Base-by-base conservation (phyloP, 2,797 vertebrate genomes). In the Leptoclinus maculatus region DNA sequence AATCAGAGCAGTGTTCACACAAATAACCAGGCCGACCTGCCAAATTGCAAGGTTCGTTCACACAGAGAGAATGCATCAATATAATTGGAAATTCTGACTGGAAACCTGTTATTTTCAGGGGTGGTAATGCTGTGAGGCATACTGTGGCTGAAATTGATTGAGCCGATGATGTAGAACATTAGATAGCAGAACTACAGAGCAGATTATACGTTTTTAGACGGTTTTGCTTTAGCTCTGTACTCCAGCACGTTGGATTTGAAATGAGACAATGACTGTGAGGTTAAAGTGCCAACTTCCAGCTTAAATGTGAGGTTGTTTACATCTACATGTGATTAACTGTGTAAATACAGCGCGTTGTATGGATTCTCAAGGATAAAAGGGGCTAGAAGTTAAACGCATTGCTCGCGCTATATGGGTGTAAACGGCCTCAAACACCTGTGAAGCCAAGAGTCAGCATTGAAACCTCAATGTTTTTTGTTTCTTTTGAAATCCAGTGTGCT, bases 41-140 rank as follows among this genome's bases (percentile, higher is more conserved):
- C 82, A 91, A 91, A 89, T 84, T 84, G 75, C 70, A 65, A 54
- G 32, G 47, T 76, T 87, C 72, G 60, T 83, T 84, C 76, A 81
- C 69, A 83, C 80, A 60, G 78, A 82, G 71, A 87, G 79, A 87
- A 85, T 83, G 74, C 79, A 81, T 88, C 72, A 76, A 74, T 81
- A 63, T 88, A 88, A 92, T 87, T 84, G 83, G 82, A 82, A 80
- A 88, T 64, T 79, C 76, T 75, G 70, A 89, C 68, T 83, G 77
- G 69, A 89, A 89, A 81, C 78, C 82, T 80, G 71, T 82, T 81
- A 89, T 88, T 87, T 92, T 86, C 82, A 86, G 77, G 47, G 60
- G 51, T 34, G 56, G 83, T 90, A 73, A 85, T 82, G 72, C 84
- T 66, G 60, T 75, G 75, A 87, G 80, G 71, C 83, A 82, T 76